Conservation (phyloP, 2,797 vertebrate genomes). For the Melanotaenia trifasciata region DNA sequence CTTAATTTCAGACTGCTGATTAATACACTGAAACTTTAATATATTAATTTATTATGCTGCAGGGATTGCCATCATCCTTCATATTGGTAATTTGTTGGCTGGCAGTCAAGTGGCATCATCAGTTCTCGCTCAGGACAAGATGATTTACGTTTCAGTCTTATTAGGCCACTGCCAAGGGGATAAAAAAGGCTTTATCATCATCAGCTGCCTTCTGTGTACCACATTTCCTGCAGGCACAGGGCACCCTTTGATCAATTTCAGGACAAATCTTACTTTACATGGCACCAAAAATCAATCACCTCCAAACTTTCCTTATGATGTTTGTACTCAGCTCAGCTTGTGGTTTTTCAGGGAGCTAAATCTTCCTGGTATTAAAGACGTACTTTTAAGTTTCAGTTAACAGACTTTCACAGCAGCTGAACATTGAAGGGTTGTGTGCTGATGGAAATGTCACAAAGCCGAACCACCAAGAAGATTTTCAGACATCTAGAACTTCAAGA, state of each 20-base stretch:
- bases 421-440: neutral
- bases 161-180: neutral
- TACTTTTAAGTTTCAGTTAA: neutral
- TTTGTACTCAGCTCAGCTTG: slow-evolving; percentile 5
- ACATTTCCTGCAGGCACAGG: neutral
- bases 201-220: neutral
- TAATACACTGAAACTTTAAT: neutral
- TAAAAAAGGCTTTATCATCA: slow-evolving; percentile 9
- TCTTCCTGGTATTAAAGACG: neutral
- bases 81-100: neutral
- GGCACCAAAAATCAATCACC: neutral
- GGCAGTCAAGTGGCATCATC: slow-evolving; percentile 7
- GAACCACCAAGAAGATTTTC: neutral
- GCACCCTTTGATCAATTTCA: slow-evolving; percentile 8
- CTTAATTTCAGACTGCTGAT: slow-evolving; percentile 13
- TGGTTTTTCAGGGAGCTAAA: slow-evolving; percentile 1
- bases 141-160: slow-evolving; percentile 4
- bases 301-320: slow-evolving; percentile 1
- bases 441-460: neutral
- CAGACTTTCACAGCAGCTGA: neutral
- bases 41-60: slow-evolving; percentile 9
- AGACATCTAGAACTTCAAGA: neutral
- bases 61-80: slow-evolving; percentile 2
- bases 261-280: slow-evolving; percentile 6
- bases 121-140: neutral